phyloP scores from a whole-genome alignment of 2,888 invertebrate genomes.

The Phymatocera aterrima region DNA sequence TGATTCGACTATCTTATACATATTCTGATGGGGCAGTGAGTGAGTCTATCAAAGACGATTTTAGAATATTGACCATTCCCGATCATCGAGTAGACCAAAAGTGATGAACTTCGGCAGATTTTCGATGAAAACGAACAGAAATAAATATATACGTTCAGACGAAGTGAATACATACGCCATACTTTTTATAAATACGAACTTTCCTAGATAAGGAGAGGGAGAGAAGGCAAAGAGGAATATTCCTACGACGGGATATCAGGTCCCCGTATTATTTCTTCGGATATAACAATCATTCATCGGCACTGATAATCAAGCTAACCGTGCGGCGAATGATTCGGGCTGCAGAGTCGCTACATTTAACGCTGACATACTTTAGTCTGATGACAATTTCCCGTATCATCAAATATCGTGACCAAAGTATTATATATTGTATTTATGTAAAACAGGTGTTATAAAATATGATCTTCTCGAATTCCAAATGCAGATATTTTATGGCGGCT shows the following conservation, averaged over 20 bases:
- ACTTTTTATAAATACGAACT: neutral
- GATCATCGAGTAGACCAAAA: no score
- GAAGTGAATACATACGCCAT: no score
- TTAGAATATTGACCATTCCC: no score
- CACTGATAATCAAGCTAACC: no score
- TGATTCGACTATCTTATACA: neutral
- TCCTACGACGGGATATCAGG: constrained; percentile 18
- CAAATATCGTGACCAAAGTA: no score
- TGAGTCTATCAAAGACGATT: neutral
- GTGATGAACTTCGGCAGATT: no score
- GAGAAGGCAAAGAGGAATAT: neutral
- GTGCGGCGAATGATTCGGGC: no score
- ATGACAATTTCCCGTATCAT: no score
- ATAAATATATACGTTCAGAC: no score
- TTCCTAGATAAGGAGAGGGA: neutral
- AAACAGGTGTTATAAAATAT: neutral
- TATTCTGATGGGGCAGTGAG: neutral
- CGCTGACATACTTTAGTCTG: no score
- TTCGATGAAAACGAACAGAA: no score
- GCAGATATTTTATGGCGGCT: neutral
- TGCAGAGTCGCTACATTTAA: no score
- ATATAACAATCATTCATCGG: neutral
- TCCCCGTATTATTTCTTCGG: neutral
- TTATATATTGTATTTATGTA: neutral
- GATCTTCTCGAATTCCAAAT: neutral